Evolutionary conservation across 2,797 vertebrate genomes (phyloP).

Genomic region (Pseudomugil tenellus): DNA sequence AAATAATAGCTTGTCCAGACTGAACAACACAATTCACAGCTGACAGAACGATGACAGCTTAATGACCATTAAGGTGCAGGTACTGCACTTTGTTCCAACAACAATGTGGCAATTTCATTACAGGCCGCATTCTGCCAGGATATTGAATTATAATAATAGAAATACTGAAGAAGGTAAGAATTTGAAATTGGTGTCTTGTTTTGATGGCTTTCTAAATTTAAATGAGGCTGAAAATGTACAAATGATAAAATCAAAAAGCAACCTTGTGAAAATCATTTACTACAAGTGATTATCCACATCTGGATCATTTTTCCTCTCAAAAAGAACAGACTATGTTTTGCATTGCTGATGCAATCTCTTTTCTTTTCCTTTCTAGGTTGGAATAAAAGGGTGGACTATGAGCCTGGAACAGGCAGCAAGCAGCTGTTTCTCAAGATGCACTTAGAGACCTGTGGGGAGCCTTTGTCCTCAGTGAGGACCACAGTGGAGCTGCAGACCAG

Average conservation of each 20-base stretch:
- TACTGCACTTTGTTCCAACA: constrained; percentile 44
- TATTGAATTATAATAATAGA: constrained; percentile 44
- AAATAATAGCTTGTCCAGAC: constrained; percentile 47
- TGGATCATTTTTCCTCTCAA: background rate
- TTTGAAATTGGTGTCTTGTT: constrained; percentile 36
- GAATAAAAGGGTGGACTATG: constrained; percentile 93
- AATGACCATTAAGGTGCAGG: constrained; percentile 59
- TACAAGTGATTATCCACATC: constrained; percentile 20
- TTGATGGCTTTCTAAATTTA: constrained; percentile 34
- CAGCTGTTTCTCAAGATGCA: constrained; percentile 92
- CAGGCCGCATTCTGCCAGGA: constrained; percentile 32
- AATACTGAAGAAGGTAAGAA: constrained; percentile 43
- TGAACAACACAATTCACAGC: constrained; percentile 50
- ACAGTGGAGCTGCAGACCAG: constrained; percentile 91
- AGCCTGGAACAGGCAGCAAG: constrained; percentile 90
- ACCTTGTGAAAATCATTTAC: constrained; percentile 14
- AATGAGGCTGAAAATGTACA: constrained; percentile 23
- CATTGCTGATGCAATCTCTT: constrained; percentile 8
- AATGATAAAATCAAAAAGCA: constrained; percentile 24
- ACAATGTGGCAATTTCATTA: constrained; percentile 59
- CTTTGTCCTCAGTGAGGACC: constrained; percentile 89
- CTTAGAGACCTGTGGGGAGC: constrained; percentile 92
- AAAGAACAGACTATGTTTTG: background rate
- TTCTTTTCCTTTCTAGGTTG: constrained; percentile 81
- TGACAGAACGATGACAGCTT: constrained; percentile 60